These are phyloP conservation scores for Cydia splendana DNA, from an alignment of 1,140 invertebrate species.

Conservation along the genomic window DNA sequence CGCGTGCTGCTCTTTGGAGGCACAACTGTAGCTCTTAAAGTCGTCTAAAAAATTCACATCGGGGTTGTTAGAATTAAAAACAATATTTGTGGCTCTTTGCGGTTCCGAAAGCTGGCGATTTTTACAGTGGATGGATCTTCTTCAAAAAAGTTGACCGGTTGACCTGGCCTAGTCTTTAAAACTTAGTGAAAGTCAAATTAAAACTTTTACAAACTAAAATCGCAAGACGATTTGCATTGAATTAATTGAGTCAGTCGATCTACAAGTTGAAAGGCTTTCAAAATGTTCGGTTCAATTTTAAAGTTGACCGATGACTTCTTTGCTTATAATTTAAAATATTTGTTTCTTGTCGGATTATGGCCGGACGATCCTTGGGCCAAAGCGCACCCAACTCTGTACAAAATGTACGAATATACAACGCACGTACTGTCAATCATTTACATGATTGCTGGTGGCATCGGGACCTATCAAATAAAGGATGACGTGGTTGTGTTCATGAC, in stretches of 20 bases:
- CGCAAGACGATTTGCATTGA: not conserved
- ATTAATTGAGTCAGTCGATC: not conserved
- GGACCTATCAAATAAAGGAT: constrained; percentile 50
- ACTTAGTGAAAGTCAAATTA: constrained; percentile 20
- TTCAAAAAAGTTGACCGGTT: too few species aligned
- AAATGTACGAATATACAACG: constrained; percentile 51
- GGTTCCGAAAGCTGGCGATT: too few species aligned
- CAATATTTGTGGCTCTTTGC: too few species aligned
- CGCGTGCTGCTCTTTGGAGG: too few species aligned
- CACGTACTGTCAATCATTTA: constrained; percentile 51
- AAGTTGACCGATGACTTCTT: constrained; percentile 49
- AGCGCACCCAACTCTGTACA: constrained; percentile 46
- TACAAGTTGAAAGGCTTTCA: constrained; percentile 47
- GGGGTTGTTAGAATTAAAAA: too few species aligned
- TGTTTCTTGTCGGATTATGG: constrained; percentile 65
- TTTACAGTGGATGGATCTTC: too few species aligned
- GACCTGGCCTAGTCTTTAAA: not conserved
- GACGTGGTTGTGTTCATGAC: constrained; percentile 49
- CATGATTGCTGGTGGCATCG: constrained; percentile 54
- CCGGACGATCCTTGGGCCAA: constrained; percentile 48
- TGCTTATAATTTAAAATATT: constrained; percentile 63
- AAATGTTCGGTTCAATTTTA: constrained; percentile 38
- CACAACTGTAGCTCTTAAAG: too few species aligned
- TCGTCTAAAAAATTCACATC: too few species aligned
- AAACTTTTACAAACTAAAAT: constrained; percentile 1